A percentile compares a stretch with the other conserved stretches of the same genome.
Conservation (phyloP, 2,888 invertebrate species). For the Rhagonycha lutea region DNA sequence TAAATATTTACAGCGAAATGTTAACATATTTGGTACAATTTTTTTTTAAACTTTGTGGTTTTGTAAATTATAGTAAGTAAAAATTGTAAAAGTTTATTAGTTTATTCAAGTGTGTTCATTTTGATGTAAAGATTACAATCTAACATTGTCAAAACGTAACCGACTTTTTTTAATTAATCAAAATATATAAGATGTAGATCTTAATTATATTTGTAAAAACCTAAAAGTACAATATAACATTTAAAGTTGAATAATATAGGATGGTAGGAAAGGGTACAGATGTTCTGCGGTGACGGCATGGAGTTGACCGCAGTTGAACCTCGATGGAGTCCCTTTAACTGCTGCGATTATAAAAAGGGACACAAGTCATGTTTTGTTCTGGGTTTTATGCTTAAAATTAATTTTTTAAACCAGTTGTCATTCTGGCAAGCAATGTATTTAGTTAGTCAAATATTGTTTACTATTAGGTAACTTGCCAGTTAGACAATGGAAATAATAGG, state of each 20-base stretch:
- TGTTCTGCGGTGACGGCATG: slow-evolving; percentile 36
- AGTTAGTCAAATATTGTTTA: slow-evolving; percentile 32
- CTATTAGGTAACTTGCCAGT: slow-evolving; percentile 36
- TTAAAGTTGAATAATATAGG: slow-evolving; percentile 43
- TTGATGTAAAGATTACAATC: slow-evolving; percentile 38
- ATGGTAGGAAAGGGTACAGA: slow-evolving; percentile 41
- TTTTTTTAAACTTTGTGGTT: slow-evolving; percentile 21
- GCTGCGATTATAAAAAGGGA: slow-evolving; percentile 47
- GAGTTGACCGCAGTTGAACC: slow-evolving; percentile 36
- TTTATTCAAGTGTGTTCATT: slow-evolving; percentile 31
- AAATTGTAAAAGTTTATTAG: slow-evolving; percentile 17
- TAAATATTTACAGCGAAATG: not conserved
- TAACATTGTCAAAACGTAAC: slow-evolving; percentile 31
- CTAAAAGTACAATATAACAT: slow-evolving; percentile 44
- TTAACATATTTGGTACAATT: slow-evolving; percentile 17
- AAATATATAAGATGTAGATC: slow-evolving; percentile 47
- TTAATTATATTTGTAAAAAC: slow-evolving; percentile 45
- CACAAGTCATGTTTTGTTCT: slow-evolving; percentile 47
- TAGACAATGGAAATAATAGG: slow-evolving; percentile 29
- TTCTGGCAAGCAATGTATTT: slow-evolving; percentile 39
- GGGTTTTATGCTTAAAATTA: slow-evolving; percentile 19
- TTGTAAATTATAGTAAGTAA: slow-evolving; percentile 21
- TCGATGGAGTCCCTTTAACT: slow-evolving; percentile 46
- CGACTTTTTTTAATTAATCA: slow-evolving; percentile 33
- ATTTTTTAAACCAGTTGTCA: slow-evolving; percentile 5